These are phyloP conservation scores for Oophaga sylvatica DNA, from an alignment of 2,797 vertebrate species.

Conservation along the genomic window DNA sequence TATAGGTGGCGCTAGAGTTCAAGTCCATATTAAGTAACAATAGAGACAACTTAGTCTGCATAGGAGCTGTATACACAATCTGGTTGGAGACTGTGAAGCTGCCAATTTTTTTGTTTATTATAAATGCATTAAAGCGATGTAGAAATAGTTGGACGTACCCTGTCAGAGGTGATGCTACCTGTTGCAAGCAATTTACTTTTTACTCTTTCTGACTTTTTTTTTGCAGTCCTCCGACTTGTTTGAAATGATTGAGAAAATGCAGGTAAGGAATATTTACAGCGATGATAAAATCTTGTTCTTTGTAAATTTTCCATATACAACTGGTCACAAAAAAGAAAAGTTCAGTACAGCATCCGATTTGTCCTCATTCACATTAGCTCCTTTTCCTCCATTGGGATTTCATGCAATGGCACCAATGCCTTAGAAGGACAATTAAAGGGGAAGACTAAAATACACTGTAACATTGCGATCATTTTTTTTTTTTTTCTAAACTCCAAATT, in stretches of 20 bases:
- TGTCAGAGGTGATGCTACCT: background rate
- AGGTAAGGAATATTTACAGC: conserved; percentile 79
- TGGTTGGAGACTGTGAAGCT: background rate
- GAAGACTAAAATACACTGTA: no score
- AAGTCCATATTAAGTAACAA: no score
- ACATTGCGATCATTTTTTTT: no score
- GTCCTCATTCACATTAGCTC: no score
- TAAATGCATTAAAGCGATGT: background rate
- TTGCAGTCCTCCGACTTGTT: conserved; percentile 87
- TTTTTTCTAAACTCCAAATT: no score
- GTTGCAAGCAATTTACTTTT: background rate
- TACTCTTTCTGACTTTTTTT: conserved; percentile 46
- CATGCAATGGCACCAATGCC: no score
- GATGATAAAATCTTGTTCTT: background rate
- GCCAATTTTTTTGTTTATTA: background rate
- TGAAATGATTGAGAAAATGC: conserved; percentile 97
- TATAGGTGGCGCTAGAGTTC: no score
- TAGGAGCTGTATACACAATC: background rate
- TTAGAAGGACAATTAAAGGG: no score
- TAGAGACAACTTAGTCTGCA: background rate
- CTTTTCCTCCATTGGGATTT: no score
- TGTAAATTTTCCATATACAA: background rate
- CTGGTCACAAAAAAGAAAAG: background rate
- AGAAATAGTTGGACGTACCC: background rate
- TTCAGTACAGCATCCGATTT: no score